phyloP scores from a whole-genome alignment of 2,888 invertebrate genomes.

The Mimumesa dahlbomi region DNA sequence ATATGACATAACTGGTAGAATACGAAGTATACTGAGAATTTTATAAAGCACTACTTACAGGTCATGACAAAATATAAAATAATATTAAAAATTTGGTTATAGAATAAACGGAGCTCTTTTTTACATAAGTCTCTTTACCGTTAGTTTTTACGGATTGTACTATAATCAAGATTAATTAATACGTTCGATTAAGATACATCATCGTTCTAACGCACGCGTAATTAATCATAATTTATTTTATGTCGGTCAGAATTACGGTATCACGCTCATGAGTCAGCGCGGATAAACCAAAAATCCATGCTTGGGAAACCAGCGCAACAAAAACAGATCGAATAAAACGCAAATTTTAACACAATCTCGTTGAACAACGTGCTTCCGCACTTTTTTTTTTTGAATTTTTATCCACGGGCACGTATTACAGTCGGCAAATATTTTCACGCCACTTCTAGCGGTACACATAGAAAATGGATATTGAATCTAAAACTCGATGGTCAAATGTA shows the following conservation, averaged over 20 bases:
- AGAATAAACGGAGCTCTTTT: too few species aligned
- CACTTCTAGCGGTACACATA: slow-evolving; percentile 3
- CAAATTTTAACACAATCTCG: not conserved
- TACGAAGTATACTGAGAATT: too few species aligned
- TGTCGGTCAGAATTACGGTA: slow-evolving; percentile 10
- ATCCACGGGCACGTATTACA: slow-evolving; percentile 40
- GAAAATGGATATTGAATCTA: slow-evolving; percentile 28
- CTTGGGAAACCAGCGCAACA: not conserved
- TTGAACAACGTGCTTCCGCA: not conserved
- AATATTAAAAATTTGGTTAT: too few species aligned
- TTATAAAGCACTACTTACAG: too few species aligned
- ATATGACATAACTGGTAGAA: too few species aligned
- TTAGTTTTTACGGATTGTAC: too few species aligned
- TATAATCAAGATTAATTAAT: slow-evolving; percentile 38
- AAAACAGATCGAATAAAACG: not conserved
- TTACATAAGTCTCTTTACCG: too few species aligned
- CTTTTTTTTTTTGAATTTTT: slow-evolving; percentile 17
- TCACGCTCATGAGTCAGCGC: slow-evolving; percentile 6
- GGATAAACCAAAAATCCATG: not conserved
- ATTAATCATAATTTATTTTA: slow-evolving; percentile 43
- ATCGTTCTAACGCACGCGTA: slow-evolving; percentile 24
- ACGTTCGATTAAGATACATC: slow-evolving; percentile 30
- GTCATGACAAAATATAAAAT: too few species aligned
- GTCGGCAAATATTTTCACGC: slow-evolving; percentile 44
- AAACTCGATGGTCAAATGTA: slow-evolving; percentile 39